Base-by-base conservation (phyloP, 2,113 vertebrate species). In the Delphinus delphis region DNA sequence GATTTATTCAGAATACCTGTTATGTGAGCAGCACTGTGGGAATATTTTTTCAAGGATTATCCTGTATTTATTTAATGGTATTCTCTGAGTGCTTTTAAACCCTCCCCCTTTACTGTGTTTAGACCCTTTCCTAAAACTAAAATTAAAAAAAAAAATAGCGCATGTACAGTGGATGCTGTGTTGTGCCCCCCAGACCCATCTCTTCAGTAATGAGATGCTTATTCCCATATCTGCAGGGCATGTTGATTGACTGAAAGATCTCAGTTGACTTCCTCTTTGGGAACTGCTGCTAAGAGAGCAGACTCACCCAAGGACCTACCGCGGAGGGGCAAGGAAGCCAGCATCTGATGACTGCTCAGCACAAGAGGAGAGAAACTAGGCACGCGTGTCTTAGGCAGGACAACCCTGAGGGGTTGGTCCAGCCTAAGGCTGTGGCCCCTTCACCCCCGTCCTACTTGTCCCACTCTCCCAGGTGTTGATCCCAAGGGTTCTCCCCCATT, bases 61-160 rank as follows among this genome's bases (percentile, higher is more conserved):
- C 73, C n/a, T 50, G 21, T 38, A 67, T 68, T 83, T 87, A 83
- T 82, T 60, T 77, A 91, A 82, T 58, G 31, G 21, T 26, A 53
- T 47, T 91, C 31, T 44, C 38, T 20, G 36, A 90, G 18, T 74
- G 55, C 47, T 62, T 92, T 83, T 58, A 62, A 70, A 77, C 62
- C 7, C n/a, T 79, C 50, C 33, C 12, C 4, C 55, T 10, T 82
- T 47, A 23, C 28, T 14, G 38, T 62, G 77, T 36, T 71, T 58
- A 81, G 84, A 23, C 9, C 26, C 10, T 86, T 88, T 87, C 81
- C 47, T 79, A 68, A 71, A 55, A 21, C 21, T 36, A 79, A 65
- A 71, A 73, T 60, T 25, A 26, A 83, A 21, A 20, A 23, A 23
- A 15, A 26, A 81, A 23, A 67, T 11, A 76, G 10, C 21, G 60